These are phyloP conservation scores for Cyanistes caeruleus DNA, from an alignment of 2,113 vertebrate genomes.

Conservation along the genomic window DNA sequence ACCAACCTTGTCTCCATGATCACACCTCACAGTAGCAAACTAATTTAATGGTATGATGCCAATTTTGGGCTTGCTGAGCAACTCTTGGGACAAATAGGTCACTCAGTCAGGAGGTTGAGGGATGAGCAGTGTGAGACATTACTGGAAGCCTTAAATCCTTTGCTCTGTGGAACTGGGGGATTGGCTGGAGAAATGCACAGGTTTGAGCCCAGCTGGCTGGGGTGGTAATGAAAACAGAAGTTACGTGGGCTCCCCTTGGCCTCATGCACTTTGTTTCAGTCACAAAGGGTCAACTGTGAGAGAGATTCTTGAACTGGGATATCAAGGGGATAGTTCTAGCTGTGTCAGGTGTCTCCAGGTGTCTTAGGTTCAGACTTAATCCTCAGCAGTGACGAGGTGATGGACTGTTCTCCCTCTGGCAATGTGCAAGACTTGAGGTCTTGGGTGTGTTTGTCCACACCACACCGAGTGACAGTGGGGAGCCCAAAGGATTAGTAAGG, in stretches of 20 bases:
- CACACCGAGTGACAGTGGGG: background rate
- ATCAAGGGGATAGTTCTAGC: background rate
- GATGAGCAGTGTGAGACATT: background rate
- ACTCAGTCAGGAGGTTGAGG: background rate
- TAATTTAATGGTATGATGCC: background rate
- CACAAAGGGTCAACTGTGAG: background rate
- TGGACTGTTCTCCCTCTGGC: background rate
- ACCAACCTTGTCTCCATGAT: background rate
- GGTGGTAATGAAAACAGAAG: background rate
- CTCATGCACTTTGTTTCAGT: background rate
- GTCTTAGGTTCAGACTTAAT: background rate
- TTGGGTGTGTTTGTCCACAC: background rate
- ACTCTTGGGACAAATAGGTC: background rate
- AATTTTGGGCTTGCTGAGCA: background rate
- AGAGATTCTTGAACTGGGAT: background rate
- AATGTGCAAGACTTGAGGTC: accelerated
- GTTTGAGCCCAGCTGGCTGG: background rate
- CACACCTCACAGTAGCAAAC: background rate
- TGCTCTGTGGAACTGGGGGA: background rate
- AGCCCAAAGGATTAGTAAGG: background rate
- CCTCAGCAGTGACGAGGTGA: background rate
- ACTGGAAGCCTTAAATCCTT: background rate
- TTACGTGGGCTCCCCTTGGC: background rate
- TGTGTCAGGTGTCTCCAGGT: background rate
- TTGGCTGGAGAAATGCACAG: background rate